Percentiles rank a stretch among this genome's conserved stretches.
Conservation (phyloP, 2,888 invertebrate species). For the Ochropacha duplaris region DNA sequence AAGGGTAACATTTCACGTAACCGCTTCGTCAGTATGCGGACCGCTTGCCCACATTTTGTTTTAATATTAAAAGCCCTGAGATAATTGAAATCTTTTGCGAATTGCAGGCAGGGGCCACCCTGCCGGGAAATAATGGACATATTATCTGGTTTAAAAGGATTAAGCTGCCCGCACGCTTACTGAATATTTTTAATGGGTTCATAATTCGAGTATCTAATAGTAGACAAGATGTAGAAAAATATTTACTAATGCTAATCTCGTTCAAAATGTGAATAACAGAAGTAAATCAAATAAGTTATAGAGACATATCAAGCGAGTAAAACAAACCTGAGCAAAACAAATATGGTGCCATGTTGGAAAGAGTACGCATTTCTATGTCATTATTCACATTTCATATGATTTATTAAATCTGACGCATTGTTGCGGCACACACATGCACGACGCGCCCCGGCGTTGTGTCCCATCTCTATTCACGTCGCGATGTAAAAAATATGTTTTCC, state of each 20-base stretch:
- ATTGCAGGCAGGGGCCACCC: conserved; percentile 17
- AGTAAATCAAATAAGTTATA: background rate
- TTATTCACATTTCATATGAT: conserved; percentile 26
- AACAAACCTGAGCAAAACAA: background rate
- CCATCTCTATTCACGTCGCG: conserved; percentile 33
- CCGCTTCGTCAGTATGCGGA: conserved; percentile 15
- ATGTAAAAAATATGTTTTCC: conserved; percentile 43
- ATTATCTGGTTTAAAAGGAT: conserved; percentile 18
- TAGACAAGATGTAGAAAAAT: too few relatives aligned
- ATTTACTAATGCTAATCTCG: too few relatives aligned
- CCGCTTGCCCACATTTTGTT: conserved; percentile 13
- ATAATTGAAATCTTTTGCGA: conserved; percentile 48
- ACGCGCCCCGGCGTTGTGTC: conserved; percentile 6
- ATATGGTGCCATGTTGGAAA: background rate
- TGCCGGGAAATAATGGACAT: conserved; percentile 31
- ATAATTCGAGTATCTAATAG: background rate
- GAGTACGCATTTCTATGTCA: conserved; percentile 10
- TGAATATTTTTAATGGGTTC: background rate
- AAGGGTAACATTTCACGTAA: conserved; percentile 19
- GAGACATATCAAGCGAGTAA: background rate
- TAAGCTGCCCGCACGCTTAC: conserved; percentile 4
- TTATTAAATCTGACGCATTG: conserved; percentile 32
- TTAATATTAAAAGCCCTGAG: conserved; percentile 36
- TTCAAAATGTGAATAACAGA: too few relatives aligned
- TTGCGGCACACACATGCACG: conserved; percentile 12